phyloP scores from a whole-genome alignment of 1,140 invertebrate genomes.

The Charaxes varanes region DNA sequence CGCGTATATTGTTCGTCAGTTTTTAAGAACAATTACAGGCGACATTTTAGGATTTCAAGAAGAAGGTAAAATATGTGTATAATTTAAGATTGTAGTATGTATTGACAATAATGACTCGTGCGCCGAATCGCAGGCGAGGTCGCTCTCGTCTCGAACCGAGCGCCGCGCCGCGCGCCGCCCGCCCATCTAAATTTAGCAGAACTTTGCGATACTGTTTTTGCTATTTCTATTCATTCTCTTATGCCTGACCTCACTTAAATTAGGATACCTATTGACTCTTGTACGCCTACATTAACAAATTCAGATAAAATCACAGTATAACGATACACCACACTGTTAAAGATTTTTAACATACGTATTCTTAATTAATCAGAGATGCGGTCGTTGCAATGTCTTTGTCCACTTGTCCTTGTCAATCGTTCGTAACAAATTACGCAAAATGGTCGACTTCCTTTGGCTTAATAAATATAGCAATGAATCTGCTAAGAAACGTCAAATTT shows the following conservation, averaged over 20 bases:
- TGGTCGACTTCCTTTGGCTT: conserved; percentile 23
- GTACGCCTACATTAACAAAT: conserved; percentile 6
- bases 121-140: conserved; percentile 42
- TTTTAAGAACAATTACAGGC: no score
- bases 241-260: conserved; percentile 49
- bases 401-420: conserved; percentile 13
- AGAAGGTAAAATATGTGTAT: no score
- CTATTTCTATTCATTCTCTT: conserved; percentile 68
- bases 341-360: neutral
- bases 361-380: conserved; percentile 4
- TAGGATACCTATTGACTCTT: conserved; percentile 25
- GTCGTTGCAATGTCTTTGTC: conserved; percentile 9
- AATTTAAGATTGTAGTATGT: conserved; percentile 9
- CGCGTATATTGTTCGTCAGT: no score
- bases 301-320: conserved; percentile 2
- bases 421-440: conserved; percentile 23
- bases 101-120: conserved; percentile 19
- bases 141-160: conserved; percentile 27
- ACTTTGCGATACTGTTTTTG: conserved; percentile 66
- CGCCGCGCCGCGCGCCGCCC: conserved; percentile 38
- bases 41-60: neutral
- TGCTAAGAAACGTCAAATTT: no score
- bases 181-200: conserved; percentile 63
- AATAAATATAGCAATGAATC: no score
- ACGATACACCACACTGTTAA: neutral